Conservation (phyloP, 2,888 invertebrate genomes). For the Alcis repandata region DNA sequence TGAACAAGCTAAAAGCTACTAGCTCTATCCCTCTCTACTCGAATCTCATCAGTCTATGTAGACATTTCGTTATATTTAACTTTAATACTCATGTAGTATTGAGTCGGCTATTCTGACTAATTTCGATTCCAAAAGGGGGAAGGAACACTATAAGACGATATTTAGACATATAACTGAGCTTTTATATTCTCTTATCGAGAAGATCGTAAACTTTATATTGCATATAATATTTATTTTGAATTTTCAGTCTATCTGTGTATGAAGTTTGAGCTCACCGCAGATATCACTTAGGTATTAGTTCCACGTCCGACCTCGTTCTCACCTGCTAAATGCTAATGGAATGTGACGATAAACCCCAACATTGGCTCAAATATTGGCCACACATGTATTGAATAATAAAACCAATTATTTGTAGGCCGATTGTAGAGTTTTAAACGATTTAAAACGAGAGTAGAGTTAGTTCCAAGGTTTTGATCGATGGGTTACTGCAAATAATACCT, state of each 20-base stretch:
- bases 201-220: no score
- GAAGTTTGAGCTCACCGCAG: slow-evolving; percentile 12
- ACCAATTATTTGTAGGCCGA: slow-evolving; percentile 19
- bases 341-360: slow-evolving; percentile 36
- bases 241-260: background rate
- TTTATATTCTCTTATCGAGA: no score
- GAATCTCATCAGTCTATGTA: background rate
- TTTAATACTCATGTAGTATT: background rate
- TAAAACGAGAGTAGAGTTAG: background rate
- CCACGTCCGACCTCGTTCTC: slow-evolving; percentile 41
- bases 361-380: slow-evolving; percentile 31
- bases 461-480: no score
- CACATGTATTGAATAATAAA: slow-evolving; percentile 21
- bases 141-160: no score
- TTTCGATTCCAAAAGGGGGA: no score
- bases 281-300: slow-evolving; percentile 40
- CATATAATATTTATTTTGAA: no score
- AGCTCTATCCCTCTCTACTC: background rate
- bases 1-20: slow-evolving; percentile 3
- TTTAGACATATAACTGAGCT: no score
- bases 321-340: slow-evolving; percentile 44
- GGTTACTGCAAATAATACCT: no score
- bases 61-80: background rate
- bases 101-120: no score
- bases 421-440: slow-evolving; percentile 2